These are phyloP conservation scores for Pseudococcus viburni DNA, from an alignment of 2,888 invertebrate genomes.

Conservation along the genomic window DNA sequence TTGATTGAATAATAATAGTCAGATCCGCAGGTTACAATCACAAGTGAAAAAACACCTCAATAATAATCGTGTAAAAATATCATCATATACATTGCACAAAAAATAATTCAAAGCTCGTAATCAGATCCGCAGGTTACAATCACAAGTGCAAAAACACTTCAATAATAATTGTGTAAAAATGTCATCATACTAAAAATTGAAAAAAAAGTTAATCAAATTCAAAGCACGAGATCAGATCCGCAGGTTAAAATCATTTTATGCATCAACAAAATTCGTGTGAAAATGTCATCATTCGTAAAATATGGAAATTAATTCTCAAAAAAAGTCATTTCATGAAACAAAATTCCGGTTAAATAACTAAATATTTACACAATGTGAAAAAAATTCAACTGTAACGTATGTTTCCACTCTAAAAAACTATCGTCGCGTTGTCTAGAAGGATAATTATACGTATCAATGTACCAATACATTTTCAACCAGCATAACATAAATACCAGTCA, in stretches of 20 bases:
- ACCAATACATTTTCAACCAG: conserved; percentile 59
- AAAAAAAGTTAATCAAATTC: background rate
- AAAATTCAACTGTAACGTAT: conserved; percentile 45
- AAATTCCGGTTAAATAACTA: background rate
- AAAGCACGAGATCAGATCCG: conserved; percentile 60
- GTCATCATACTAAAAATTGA: background rate
- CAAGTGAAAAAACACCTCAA: conserved; percentile 36
- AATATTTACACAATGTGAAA: background rate
- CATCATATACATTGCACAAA: background rate
- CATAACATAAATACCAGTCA: conserved; percentile 18
- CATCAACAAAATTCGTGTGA: conserved; percentile 55
- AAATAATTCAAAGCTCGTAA: background rate
- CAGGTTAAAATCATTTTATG: conserved; percentile 59
- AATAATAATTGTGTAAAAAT: conserved; percentile 12
- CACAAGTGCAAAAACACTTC: conserved; percentile 40
- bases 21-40: conserved; percentile 61
- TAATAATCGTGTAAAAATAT: conserved; percentile 11
- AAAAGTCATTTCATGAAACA: background rate
- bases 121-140: conserved; percentile 63
- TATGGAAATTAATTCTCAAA: background rate
- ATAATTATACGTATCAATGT: conserved; percentile 52
- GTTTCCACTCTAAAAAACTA: conserved; percentile 54
- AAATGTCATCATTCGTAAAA: conserved; percentile 45
- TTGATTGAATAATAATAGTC: conserved; percentile 14
- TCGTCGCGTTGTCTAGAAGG: conserved; percentile 25